These are phyloP conservation scores for Lemur catta DNA, from an alignment of 2,797 vertebrate species.

Conservation along the genomic window DNA sequence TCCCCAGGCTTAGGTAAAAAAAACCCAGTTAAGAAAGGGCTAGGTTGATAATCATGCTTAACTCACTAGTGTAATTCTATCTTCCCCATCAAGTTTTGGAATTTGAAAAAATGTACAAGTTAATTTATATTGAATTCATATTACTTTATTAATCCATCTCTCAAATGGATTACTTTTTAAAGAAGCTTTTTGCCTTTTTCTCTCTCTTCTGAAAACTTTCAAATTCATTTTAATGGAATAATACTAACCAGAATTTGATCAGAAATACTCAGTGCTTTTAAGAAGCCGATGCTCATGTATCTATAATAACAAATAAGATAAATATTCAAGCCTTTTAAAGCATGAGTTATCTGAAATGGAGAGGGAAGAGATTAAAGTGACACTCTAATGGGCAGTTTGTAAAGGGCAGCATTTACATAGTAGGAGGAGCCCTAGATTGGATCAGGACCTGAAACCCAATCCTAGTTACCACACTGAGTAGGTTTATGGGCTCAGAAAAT, in stretches of 20 bases:
- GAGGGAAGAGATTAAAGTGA: not conserved
- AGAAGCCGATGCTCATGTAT: not conserved
- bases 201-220: slow-evolving; percentile 4
- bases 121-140: not conserved
- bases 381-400: too few species aligned
- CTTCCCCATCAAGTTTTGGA: not conserved
- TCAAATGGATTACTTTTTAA: slow-evolving; percentile 26
- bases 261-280: slow-evolving; percentile 12
- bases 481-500: not conserved
- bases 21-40: not conserved
- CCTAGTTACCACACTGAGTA: not conserved
- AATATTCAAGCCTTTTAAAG: slow-evolving; percentile 13
- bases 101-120: not conserved
- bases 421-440: not conserved
- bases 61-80: not conserved
- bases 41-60: not conserved
- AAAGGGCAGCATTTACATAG: not conserved
- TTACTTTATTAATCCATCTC: not conserved
- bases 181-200: not conserved
- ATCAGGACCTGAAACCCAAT: not conserved
- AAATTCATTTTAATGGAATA: slow-evolving; percentile 26
- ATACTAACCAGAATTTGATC: not conserved
- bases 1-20: not conserved
- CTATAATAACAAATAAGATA: slow-evolving; percentile 21
- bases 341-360: not conserved